A percentile compares a stretch with the other conserved stretches of the same genome.
Conservation (phyloP, 2,113 vertebrate genomes). For the Sylvilagus bachmani region DNA sequence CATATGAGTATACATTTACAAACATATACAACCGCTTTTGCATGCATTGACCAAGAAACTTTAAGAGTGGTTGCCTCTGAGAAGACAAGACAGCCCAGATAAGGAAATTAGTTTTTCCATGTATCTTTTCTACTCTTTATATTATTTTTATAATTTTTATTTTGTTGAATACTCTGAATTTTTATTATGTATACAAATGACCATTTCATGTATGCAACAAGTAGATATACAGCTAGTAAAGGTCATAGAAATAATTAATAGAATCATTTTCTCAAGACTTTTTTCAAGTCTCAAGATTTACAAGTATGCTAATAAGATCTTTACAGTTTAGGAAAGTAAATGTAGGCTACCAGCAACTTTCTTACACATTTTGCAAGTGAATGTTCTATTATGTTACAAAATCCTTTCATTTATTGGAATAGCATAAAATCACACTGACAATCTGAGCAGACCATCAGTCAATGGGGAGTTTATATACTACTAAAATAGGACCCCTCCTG, state of each 20-base stretch:
- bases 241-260: background rate
- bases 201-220: background rate
- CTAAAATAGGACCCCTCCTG: background rate
- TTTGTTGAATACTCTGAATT: background rate
- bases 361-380: background rate
- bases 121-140: conserved; percentile 11
- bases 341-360: background rate
- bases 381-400: conserved; percentile 61
- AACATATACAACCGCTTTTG: background rate
- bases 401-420: background rate
- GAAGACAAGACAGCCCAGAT: background rate
- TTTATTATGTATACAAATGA: conserved; percentile 13
- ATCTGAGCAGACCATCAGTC: background rate
- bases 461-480: background rate
- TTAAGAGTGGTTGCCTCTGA: background rate
- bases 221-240: conserved; percentile 18
- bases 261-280: background rate
- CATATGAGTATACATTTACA: background rate
- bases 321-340: background rate
- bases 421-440: background rate
- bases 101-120: background rate
- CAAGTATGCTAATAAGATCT: background rate
- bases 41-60: background rate
- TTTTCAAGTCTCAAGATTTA: conserved; percentile 34
- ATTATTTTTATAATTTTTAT: background rate